Percentiles rank a stretch among this genome's conserved stretches.
Conservation (phyloP, 2,888 invertebrate genomes). For the Campaea margaritaria region DNA sequence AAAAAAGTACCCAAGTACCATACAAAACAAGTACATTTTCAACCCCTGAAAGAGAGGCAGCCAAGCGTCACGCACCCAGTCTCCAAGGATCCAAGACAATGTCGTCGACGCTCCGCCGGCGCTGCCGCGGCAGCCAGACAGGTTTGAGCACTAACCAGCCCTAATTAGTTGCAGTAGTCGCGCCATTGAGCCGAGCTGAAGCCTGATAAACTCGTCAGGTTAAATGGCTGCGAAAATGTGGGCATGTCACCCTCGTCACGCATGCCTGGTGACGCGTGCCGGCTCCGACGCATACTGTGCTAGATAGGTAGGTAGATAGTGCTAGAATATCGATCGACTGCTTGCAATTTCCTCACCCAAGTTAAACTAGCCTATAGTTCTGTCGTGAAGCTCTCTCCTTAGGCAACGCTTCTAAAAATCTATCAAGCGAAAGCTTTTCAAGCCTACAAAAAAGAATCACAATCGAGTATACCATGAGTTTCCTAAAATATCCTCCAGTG, state of each 20-base stretch:
- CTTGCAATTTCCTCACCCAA: background rate
- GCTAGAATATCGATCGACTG: background rate
- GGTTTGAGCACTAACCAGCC: background rate
- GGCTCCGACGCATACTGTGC: background rate
- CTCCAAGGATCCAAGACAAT: slow-evolving; percentile 9
- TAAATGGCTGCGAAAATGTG: slow-evolving; percentile 4
- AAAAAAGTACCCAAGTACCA: too few relatives aligned
- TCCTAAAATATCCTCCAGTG: too few relatives aligned
- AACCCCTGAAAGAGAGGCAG: background rate
- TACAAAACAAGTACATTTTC: too few relatives aligned
- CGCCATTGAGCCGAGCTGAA: slow-evolving; percentile 19
- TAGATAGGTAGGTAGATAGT: background rate
- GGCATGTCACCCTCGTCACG: slow-evolving; percentile 13
- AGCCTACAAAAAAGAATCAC: too few relatives aligned
- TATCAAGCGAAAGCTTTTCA: too few relatives aligned
- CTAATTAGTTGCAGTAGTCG: slow-evolving; percentile 15
- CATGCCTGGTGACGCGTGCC: slow-evolving; percentile 13
- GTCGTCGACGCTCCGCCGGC: slow-evolving; percentile 1
- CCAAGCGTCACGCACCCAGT: slow-evolving; percentile 8
- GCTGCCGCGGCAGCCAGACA: slow-evolving; percentile 4
- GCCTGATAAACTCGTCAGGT: slow-evolving; percentile 22
- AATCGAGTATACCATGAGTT: too few relatives aligned
- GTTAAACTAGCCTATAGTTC: too few relatives aligned
- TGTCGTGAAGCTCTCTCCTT: background rate
- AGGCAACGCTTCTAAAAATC: too few relatives aligned